phyloP scores from a whole-genome alignment of 2,797 vertebrate genomes.

The Poeciliopsis paucimaculata region DNA sequence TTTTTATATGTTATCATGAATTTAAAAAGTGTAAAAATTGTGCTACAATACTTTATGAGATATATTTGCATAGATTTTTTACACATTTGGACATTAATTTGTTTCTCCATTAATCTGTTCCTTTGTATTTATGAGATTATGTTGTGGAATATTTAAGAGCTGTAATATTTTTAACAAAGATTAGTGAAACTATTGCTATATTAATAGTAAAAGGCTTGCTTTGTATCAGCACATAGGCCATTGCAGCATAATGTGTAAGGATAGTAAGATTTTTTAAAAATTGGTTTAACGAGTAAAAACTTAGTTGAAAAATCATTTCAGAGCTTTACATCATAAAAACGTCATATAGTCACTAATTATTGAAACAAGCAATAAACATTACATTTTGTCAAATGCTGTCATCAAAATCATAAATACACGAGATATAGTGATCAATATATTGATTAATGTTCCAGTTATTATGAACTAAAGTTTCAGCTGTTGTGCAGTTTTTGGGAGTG shows the following conservation, averaged over 20 bases:
- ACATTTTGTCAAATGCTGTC: no score
- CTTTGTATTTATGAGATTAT: not conserved
- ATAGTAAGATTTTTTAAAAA: no score
- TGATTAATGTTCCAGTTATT: no score
- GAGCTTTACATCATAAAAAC: no score
- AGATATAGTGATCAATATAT: no score
- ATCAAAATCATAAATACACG: no score
- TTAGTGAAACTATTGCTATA: not conserved
- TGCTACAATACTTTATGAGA: not conserved
- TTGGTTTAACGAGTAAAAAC: not conserved
- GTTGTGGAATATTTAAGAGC: not conserved
- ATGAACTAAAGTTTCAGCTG: no score
- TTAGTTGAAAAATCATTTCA: not conserved
- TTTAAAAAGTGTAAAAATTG: not conserved
- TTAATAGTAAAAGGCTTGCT: not conserved
- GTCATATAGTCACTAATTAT: no score
- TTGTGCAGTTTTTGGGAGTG: no score
- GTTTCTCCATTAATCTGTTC: not conserved
- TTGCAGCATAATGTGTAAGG: not conserved
- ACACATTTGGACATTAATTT: not conserved
- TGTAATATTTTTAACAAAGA: not conserved
- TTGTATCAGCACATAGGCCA: no score
- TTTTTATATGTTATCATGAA: not conserved
- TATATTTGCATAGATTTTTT: not conserved
- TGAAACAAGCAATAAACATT: no score